phyloP scores from a whole-genome alignment of 2,888 invertebrate species.

The Sphaerophoria rueppellii region DNA sequence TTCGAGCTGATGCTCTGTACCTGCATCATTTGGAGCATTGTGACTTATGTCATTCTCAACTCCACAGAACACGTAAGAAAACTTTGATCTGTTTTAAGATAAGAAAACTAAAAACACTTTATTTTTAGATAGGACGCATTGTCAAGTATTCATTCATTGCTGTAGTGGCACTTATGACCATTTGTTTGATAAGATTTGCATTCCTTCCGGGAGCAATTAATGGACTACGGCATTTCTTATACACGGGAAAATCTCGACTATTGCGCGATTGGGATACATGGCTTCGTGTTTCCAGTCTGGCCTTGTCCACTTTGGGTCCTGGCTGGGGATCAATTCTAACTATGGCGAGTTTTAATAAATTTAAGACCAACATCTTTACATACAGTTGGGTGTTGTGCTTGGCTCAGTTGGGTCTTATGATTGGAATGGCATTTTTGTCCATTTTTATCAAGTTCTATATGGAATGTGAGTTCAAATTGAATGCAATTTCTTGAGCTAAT shows the following conservation, averaged over 20 bases:
- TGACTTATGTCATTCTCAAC: conserved; percentile 75
- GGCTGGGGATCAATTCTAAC: conserved; percentile 92
- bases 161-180: conserved; percentile 73
- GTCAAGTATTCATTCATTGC: conserved; percentile 75
- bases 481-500: too few relatives aligned
- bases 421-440: conserved; percentile 85
- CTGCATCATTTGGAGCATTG: conserved; percentile 75
- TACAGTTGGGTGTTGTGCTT: conserved; percentile 78
- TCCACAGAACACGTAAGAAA: conserved; percentile 74
- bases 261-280: conserved; percentile 57
- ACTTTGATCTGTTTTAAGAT: neutral
- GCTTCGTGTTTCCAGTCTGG: conserved; percentile 71
- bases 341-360: conserved; percentile 91
- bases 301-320: conserved; percentile 90
- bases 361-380: conserved; percentile 86
- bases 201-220: conserved; percentile 76
- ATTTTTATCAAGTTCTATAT: conserved; percentile 86
- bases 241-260: too few relatives aligned
- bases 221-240: too few relatives aligned
- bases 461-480: conserved; percentile 75
- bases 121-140: conserved; percentile 77
- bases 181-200: conserved; percentile 76
- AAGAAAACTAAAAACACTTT: too few relatives aligned
- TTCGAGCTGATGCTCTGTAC: conserved; percentile 75
- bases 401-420: conserved; percentile 76